Evolutionary conservation across 1,140 invertebrate genomes (phyloP).

Genomic region (Apocrypta bakeri): DNA sequence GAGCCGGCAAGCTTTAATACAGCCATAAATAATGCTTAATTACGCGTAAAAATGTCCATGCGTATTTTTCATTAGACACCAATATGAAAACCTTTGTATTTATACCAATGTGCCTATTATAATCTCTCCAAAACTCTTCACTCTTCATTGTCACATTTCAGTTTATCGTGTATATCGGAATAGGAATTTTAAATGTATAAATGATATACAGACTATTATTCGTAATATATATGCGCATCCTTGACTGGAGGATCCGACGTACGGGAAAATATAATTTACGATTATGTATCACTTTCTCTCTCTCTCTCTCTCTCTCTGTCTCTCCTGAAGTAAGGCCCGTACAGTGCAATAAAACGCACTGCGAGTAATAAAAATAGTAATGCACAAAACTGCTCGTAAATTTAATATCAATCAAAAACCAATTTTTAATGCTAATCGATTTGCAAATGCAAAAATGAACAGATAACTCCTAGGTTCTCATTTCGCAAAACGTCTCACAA

Average conservation of each 20-base stretch:
- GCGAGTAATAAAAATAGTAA: neutral
- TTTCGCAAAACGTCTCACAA: too few species aligned
- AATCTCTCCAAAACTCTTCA: too few species aligned
- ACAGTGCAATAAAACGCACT: neutral
- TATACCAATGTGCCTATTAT: too few species aligned
- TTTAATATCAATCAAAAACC: too few species aligned
- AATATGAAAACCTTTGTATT: neutral
- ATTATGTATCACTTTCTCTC: neutral
- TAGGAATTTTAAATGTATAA: neutral
- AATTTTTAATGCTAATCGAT: too few species aligned
- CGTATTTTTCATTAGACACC: neutral
- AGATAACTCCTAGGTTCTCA: too few species aligned
- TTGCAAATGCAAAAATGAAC: too few species aligned
- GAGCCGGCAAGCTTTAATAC: too few species aligned
- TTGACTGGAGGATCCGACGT: neutral
- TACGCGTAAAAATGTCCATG: too few species aligned
- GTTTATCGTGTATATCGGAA: neutral
- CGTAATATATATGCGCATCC: neutral
- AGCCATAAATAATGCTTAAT: too few species aligned
- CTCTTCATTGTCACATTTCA: neutral
- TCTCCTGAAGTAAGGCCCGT: too few species aligned
- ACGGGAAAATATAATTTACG: neutral
- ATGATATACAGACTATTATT: neutral
- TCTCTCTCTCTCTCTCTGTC: too few species aligned
- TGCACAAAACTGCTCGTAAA: neutral